A percentile compares a stretch with the other conserved stretches of the same genome.
Evolutionary conservation across 23 tunicate species (phyloP).

Genomic region (Diplosoma virens): DNA sequence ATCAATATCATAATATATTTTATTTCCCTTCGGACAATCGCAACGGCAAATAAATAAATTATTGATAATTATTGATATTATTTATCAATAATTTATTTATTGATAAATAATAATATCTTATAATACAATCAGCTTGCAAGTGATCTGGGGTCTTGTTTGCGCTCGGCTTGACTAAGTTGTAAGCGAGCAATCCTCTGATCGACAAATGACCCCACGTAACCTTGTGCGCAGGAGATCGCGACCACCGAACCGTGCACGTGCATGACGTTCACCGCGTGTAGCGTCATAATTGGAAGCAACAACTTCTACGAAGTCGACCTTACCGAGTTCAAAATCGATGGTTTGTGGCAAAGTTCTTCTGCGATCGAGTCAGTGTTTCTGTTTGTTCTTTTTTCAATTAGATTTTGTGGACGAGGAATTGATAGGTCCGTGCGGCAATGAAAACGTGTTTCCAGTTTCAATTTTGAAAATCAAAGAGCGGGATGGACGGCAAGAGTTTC

Average conservation of each 20-base stretch:
- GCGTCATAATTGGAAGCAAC: conserved; percentile 78
- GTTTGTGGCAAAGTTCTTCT: conserved; percentile 17
- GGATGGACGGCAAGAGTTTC: conserved; percentile 68
- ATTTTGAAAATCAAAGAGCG: conserved; percentile 51
- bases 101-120: too few relatives aligned
- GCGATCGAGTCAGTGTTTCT: not conserved
- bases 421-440: conserved; percentile 3
- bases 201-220: too few relatives aligned
- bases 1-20: too few relatives aligned
- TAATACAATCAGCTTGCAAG: not conserved
- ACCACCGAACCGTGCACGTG: conserved; percentile 80
- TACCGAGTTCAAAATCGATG: conserved; percentile 70
- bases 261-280: conserved; percentile 86
- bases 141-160: not conserved
- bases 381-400: not conserved
- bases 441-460: conserved; percentile 68
- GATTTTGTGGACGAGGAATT: conserved; percentile 1
- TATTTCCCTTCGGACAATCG: too few relatives aligned
- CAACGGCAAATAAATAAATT: too few relatives aligned
- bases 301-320: conserved; percentile 84
- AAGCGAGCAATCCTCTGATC: too few relatives aligned
- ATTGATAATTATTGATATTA: too few relatives aligned
- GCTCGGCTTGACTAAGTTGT: not conserved
- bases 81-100: too few relatives aligned
- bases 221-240: conserved; percentile 48